These are phyloP conservation scores for Pocillopora damicornis DNA, from an alignment of 64 coral and sea anemone genomes.

Conservation along the genomic window DNA sequence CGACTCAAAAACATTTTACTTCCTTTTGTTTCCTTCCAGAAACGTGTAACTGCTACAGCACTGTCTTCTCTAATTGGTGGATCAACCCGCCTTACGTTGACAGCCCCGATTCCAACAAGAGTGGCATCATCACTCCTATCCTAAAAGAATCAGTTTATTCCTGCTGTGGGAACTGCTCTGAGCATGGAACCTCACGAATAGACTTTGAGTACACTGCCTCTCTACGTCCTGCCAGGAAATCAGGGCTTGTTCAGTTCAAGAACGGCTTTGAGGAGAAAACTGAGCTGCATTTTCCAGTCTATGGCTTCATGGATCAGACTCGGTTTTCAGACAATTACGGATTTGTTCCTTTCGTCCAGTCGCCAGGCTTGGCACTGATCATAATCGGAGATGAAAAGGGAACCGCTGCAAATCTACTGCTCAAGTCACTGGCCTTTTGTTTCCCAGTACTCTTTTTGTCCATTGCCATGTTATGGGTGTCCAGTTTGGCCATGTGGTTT, in stretches of 20 bases:
- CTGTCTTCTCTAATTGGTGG: slow-evolving; percentile 83
- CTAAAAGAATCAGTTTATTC: slow-evolving; percentile 65
- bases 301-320: slow-evolving; percentile 80
- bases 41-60: slow-evolving; percentile 72
- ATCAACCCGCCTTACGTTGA: slow-evolving; percentile 78
- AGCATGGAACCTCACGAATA: slow-evolving; percentile 47
- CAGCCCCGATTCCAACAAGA: slow-evolving; percentile 43
- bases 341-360: slow-evolving; percentile 80
- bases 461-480: slow-evolving; percentile 72
- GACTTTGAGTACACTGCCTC: slow-evolving; percentile 37
- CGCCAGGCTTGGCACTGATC: slow-evolving; percentile 72
- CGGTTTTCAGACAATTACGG: slow-evolving; percentile 53
- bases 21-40: slow-evolving; percentile 36
- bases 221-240: slow-evolving; percentile 38
- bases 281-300: slow-evolving; percentile 78
- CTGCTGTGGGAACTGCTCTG: slow-evolving; percentile 77
- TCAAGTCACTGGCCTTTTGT: slow-evolving; percentile 75
- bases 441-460: slow-evolving; percentile 84
- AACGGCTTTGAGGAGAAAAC: slow-evolving; percentile 61
- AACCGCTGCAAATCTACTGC: slow-evolving; percentile 54
- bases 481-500: slow-evolving; percentile 77
- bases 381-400: slow-evolving; percentile 90
- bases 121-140: slow-evolving; percentile 79
- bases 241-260: slow-evolving; percentile 61
- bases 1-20: background rate